Conservation (phyloP, 1,140 invertebrate species). For the Diploscapter pachys region DNA sequence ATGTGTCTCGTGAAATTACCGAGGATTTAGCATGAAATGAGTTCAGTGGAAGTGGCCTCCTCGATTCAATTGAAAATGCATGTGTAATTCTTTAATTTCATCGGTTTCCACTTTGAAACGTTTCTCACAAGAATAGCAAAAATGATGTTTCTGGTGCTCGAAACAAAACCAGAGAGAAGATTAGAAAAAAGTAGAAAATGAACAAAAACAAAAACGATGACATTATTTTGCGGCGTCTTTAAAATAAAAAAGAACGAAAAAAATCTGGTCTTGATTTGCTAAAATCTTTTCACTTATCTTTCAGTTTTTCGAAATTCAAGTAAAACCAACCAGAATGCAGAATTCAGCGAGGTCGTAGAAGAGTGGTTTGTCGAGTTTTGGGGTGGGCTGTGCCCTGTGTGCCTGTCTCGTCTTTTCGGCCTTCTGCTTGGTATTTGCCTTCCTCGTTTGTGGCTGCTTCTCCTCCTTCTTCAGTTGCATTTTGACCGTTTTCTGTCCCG, state of each 20-base stretch:
- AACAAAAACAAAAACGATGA: neutral
- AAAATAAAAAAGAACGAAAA: conserved; percentile 9
- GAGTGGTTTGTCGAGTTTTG: conserved; percentile 30
- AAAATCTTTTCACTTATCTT: no score
- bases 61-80: conserved; percentile 71
- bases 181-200: neutral
- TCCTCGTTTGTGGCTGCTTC: no score
- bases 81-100: conserved; percentile 73
- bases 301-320: neutral
- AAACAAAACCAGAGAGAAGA: neutral
- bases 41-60: no score
- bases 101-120: conserved; percentile 26
- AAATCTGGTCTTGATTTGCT: neutral
- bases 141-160: conserved; percentile 6
- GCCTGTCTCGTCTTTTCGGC: no score
- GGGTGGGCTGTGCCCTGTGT: neutral
- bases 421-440: no score
- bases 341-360: conserved; percentile 31
- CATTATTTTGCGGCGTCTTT: neutral
- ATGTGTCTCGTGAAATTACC: no score
- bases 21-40: no score
- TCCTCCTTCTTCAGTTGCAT: no score
- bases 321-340: conserved; percentile 3
- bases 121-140: conserved; percentile 22
- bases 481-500: no score